Conservation (phyloP, 2,797 vertebrate genomes). For the Macrochelys suwanniensis region DNA sequence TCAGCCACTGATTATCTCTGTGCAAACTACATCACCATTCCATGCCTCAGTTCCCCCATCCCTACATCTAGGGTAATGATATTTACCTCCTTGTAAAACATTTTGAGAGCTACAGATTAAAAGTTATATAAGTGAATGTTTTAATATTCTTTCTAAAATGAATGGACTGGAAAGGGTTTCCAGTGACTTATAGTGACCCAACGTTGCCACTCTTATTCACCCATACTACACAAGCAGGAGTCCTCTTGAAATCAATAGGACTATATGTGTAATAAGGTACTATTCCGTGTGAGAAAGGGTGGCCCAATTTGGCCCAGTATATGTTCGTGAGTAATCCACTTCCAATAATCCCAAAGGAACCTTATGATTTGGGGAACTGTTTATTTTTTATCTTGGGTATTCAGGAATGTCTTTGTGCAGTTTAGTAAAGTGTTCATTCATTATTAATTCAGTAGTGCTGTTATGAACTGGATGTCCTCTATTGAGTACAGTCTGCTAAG, state of each 20-base stretch:
- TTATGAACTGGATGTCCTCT: constrained; percentile 15
- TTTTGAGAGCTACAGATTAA: neutral
- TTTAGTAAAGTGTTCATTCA: constrained; percentile 33
- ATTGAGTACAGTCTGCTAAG: neutral
- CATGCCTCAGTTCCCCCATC: neutral
- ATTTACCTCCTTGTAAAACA: neutral
- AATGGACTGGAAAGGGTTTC: neutral
- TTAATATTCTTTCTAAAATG: accelerated
- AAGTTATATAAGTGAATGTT: neutral
- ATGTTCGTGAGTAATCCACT: neutral
- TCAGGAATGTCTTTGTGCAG: constrained; percentile 23
- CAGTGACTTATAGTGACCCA: neutral
- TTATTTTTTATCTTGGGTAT: constrained; percentile 28
- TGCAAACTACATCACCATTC: neutral
- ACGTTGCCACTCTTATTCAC: neutral
- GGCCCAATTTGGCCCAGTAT: neutral
- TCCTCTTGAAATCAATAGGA: neutral
- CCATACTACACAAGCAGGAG: neutral
- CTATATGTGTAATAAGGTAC: neutral
- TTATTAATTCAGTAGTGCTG: constrained; percentile 45
- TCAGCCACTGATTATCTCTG: constrained; percentile 2
- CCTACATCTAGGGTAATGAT: neutral
- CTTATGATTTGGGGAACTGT: neutral
- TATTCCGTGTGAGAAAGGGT: neutral
- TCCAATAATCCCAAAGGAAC: neutral